Conservation (phyloP, 2,113 vertebrate species). For the Hyla sarda region DNA sequence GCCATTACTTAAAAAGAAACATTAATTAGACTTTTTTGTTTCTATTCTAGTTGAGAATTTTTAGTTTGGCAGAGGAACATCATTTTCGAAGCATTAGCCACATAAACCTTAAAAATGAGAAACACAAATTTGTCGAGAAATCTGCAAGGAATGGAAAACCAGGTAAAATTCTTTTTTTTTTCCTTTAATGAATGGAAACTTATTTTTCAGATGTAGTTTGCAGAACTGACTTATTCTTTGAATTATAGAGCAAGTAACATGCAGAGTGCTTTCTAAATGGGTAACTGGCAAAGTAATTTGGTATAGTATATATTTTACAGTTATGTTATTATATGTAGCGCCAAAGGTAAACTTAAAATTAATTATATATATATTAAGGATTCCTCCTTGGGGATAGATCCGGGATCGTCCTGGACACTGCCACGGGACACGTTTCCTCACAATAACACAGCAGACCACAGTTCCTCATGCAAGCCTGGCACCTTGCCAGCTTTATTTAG, state of each 20-base stretch:
- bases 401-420: too few relatives aligned
- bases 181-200: background rate
- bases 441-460: too few relatives aligned
- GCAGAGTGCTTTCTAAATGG: background rate
- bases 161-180: constrained; percentile 63
- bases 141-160: background rate
- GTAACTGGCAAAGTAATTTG: background rate
- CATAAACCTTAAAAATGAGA: constrained; percentile 78
- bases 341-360: too few relatives aligned
- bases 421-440: too few relatives aligned
- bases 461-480: too few relatives aligned
- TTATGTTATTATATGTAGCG: background rate
- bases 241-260: too few relatives aligned
- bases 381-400: too few relatives aligned
- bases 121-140: constrained; percentile 68
- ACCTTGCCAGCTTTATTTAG: too few relatives aligned
- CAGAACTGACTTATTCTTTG: background rate
- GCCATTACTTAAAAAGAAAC: too few relatives aligned
- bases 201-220: background rate
- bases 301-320: background rate
- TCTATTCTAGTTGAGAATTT: constrained; percentile 81
- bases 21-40: background rate
- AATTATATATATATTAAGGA: too few relatives aligned
- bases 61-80: constrained; percentile 75
- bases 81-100: constrained; percentile 75